phyloP scores from a whole-genome alignment of 2,888 invertebrate species.

The Drosophila maculinotata region DNA sequence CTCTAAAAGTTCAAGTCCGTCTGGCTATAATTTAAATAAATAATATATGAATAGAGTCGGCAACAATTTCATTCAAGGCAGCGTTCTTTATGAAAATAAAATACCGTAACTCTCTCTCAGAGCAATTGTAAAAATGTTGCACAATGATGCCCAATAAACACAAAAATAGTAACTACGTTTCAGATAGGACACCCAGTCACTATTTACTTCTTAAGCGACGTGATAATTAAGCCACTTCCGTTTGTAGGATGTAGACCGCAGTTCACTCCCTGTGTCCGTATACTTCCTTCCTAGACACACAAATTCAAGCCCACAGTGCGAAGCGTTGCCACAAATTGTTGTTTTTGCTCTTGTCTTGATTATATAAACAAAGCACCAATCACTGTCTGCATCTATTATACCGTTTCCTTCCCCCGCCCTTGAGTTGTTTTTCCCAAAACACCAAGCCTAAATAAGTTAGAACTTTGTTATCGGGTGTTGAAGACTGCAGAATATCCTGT shows the following conservation, averaged over 20 bases:
- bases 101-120: no score
- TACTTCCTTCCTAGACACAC: background rate
- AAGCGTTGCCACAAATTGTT: constrained; percentile 1
- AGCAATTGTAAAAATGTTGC: background rate
- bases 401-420: background rate
- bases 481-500: background rate
- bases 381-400: background rate
- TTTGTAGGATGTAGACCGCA: background rate
- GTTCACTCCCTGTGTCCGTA: background rate
- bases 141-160: constrained; percentile 3
- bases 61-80: no score
- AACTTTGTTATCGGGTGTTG: background rate
- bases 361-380: constrained; percentile 10
- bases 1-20: no score
- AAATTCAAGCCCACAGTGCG: background rate
- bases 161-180: background rate
- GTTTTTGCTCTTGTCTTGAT: background rate
- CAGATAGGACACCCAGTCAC: no score
- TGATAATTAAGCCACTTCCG: constrained; percentile 6
- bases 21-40: no score
- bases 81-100: no score
- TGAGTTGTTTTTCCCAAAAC: background rate
- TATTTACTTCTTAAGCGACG: background rate
- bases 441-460: background rate
- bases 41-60: no score